These are phyloP conservation scores for Meghimatium bilineatum DNA, from an alignment of 2,888 invertebrate genomes.

Conservation along the genomic window DNA sequence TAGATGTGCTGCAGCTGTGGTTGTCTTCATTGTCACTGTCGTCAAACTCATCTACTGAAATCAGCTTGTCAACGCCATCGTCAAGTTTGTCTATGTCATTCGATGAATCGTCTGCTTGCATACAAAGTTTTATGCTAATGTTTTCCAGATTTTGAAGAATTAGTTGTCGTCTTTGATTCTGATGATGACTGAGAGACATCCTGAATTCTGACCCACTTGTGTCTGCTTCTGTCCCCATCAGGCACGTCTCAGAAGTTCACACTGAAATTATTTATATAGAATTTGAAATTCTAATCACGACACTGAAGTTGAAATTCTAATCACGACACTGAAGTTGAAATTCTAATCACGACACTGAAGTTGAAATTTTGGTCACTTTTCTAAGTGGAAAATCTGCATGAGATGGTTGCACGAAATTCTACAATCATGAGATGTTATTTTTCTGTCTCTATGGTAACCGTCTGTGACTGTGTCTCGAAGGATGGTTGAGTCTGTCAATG, in stretches of 20 bases:
- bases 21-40: conserved; percentile 33
- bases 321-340: too few relatives aligned
- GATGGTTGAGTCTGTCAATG: too few relatives aligned
- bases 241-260: background rate
- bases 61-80: conserved; percentile 44
- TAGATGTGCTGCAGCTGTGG: conserved; percentile 4
- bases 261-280: too few relatives aligned
- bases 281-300: too few relatives aligned
- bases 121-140: background rate
- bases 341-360: too few relatives aligned
- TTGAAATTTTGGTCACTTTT: too few relatives aligned
- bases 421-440: too few relatives aligned
- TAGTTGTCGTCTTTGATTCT: background rate
- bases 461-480: too few relatives aligned
- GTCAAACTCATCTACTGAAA: conserved; percentile 52
- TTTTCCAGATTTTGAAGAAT: background rate
- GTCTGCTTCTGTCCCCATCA: conserved; percentile 41
- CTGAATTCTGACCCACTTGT: conserved; percentile 15
- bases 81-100: background rate
- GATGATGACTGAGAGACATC: background rate
- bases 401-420: too few relatives aligned
- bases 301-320: too few relatives aligned
- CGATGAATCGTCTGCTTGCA: background rate
- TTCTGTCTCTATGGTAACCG: too few relatives aligned
- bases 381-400: too few relatives aligned